These are phyloP conservation scores for Rutilus rutilus DNA, from an alignment of 2,113 vertebrate species.

Conservation along the genomic window DNA sequence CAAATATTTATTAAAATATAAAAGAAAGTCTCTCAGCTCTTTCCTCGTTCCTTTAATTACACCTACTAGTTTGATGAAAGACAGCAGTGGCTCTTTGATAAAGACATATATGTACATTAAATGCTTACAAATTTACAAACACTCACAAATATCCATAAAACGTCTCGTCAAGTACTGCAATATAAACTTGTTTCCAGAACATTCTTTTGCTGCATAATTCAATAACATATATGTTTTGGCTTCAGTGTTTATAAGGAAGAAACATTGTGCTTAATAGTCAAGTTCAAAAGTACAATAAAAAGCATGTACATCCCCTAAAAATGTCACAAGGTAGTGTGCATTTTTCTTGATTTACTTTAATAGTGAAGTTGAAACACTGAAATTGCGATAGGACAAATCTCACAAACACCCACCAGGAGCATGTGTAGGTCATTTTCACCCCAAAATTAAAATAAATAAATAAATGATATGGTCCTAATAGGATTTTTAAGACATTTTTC, in stretches of 20 bases:
- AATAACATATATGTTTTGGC: background rate
- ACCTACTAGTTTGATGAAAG: conserved; percentile 5
- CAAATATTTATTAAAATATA: background rate
- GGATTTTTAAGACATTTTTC: background rate
- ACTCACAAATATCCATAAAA: background rate
- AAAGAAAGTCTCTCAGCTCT: background rate
- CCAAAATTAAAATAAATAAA: background rate
- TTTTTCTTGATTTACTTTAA: background rate
- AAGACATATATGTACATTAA: conserved; percentile 19
- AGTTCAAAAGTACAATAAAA: background rate
- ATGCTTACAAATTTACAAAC: background rate
- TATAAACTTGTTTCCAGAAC: background rate
- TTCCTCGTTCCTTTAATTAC: background rate
- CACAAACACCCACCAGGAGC: background rate
- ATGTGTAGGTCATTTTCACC: background rate
- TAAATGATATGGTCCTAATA: background rate
- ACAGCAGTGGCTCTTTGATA: background rate
- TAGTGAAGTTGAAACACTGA: background rate
- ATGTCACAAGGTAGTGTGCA: background rate
- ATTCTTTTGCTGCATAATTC: background rate
- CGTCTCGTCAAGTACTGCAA: background rate
- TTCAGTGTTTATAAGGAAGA: background rate
- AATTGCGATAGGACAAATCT: background rate
- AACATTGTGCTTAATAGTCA: background rate
- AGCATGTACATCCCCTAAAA: background rate